Conservation (phyloP, 2,888 invertebrate species). For the Gari tellinella region DNA sequence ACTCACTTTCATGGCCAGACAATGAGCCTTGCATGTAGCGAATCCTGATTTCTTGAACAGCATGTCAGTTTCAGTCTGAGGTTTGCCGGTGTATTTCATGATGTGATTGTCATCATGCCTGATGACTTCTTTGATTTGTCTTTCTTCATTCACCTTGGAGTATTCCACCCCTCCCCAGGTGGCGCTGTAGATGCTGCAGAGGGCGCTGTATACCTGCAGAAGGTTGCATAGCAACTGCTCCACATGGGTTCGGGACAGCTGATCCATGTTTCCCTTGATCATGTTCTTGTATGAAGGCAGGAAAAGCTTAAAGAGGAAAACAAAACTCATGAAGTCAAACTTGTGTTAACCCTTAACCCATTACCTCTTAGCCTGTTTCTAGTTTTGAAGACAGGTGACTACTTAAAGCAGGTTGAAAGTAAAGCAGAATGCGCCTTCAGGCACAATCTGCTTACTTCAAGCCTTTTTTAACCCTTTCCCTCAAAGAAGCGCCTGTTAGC, state of each 20-base stretch:
- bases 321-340: not conserved
- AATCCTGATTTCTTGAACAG: constrained; percentile 33
- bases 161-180: constrained; percentile 68
- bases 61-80: constrained; percentile 40
- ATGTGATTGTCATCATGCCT: constrained; percentile 41
- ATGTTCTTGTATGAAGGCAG: constrained; percentile 65
- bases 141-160: constrained; percentile 53
- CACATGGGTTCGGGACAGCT: constrained; percentile 34
- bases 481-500: too few relatives aligned
- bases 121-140: constrained; percentile 54
- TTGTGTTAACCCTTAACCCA: too few relatives aligned
- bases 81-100: constrained; percentile 26
- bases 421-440: too few relatives aligned
- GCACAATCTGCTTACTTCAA: too few relatives aligned
- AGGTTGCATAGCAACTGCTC: constrained; percentile 44
- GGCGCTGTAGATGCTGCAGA: constrained; percentile 72
- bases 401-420: too few relatives aligned
- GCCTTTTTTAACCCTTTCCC: too few relatives aligned
- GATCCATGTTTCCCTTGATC: constrained; percentile 56
- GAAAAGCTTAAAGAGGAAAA: constrained; percentile 42
- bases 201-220: constrained; percentile 67
- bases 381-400: too few relatives aligned
- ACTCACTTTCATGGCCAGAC: constrained; percentile 41
- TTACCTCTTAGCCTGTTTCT: too few relatives aligned
- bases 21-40: constrained; percentile 63